Base-by-base conservation (phyloP, 64 coral and sea anemone genomes). In the Montipora efflorescens region DNA sequence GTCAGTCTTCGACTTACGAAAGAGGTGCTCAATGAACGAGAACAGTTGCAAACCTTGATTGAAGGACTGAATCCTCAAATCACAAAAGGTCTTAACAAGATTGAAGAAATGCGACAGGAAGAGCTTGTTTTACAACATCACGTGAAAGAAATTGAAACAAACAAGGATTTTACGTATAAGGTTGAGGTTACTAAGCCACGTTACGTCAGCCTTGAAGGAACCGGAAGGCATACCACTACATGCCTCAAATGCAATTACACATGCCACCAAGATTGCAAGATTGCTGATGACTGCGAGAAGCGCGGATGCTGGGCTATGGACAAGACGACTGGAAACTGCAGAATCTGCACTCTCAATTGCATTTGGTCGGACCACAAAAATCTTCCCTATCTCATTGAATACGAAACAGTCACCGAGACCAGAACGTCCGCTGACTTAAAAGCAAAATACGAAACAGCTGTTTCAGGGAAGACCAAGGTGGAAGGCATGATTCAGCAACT, bases 41-140 rank as follows among this genome's bases (percentile, higher is more conserved):
- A 80, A 28, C 18, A 57, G 19, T 20, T 80, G n/a, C 8, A 80
- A 4, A 4, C 23, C 2, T 2, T 57, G 1, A 0, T 80, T 4
- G 78, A 59, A 49, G 51, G 49, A 1, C 78, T 80, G 10, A 80
- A 57, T 22, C 4, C 2, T 3, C 78, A 80, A 22, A 80, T 80
- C 3, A 80, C 16, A n/a, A 9, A 2, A 0, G 50, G 49, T 25
- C 50, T 80, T 2, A 12, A 20, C 0, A 80, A 80, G 23, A 0
- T 80, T 80, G 78, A 80, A 80, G 49, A 57, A n/a, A 80, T 80
- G 49, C 16, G 78, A 49, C 78, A 80, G 6, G 78, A 80, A 23
- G 4, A 58, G n/a, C 20, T 59, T 11, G 49, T 58, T 0, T 2
- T 80, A 15, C 21, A 80, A 22, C 49, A 80, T 22, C 78, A 22